Evolutionary conservation across 2,888 invertebrate genomes (phyloP).

Genomic region (Caenorhabditis sp.): DNA sequence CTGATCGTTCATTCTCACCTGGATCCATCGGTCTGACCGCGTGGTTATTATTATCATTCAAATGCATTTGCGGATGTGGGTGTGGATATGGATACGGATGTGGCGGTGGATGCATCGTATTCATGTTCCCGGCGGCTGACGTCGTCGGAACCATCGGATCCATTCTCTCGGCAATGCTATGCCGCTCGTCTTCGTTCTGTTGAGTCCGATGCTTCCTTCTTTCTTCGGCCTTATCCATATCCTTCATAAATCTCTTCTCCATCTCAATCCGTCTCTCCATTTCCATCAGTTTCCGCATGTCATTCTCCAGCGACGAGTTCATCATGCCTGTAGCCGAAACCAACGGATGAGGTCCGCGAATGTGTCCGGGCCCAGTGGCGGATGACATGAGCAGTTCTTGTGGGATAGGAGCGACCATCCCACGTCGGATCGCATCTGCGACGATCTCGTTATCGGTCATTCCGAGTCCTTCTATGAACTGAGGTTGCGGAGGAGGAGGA

Average conservation of each 20-base stretch:
- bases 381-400: constrained; percentile 37
- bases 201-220: background rate
- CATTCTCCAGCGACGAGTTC: constrained; percentile 19
- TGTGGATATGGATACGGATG: no score
- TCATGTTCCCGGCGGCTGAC: no score
- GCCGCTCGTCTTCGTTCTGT: background rate
- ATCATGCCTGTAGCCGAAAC: background rate
- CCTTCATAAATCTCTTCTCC: constrained; percentile 24
- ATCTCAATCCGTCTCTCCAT: constrained; percentile 30
- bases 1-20: no score
- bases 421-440: constrained; percentile 43
- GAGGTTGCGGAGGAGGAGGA: background rate
- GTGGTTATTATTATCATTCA: no score
- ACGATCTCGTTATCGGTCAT: constrained; percentile 46
- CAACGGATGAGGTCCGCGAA: background rate
- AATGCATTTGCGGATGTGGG: no score
- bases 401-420: constrained; percentile 50
- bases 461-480: constrained; percentile 10
- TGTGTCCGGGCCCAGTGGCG: background rate
- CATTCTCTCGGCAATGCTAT: no score
- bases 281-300: constrained; percentile 30
- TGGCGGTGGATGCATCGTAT: no score
- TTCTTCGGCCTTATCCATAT: constrained; percentile 34
- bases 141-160: no score
- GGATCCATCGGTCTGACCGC: no score